Evolutionary conservation across 2,797 vertebrate genomes (phyloP).

Genomic region (Chiloscyllium punctatum): DNA sequence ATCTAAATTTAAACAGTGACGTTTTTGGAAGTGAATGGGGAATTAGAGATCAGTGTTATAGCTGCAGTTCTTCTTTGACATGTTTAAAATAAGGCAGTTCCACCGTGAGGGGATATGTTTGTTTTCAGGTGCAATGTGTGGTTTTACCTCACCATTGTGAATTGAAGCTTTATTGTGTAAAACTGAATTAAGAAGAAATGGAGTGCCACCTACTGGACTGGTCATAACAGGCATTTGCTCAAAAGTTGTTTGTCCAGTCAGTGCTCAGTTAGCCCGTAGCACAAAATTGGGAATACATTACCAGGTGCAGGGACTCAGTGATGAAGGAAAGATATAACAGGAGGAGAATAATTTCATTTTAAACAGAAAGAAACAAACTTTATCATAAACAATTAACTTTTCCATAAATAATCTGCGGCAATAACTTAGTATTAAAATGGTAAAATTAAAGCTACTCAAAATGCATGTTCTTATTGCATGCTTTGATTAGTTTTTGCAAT

Average conservation of each 20-base stretch:
- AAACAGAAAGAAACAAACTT: neutral
- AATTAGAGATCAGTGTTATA: neutral
- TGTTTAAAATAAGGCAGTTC: neutral
- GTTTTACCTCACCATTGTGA: neutral
- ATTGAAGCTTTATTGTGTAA: neutral
- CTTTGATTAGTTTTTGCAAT: neutral
- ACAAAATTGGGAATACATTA: neutral
- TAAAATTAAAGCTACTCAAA: neutral
- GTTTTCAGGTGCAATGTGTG: neutral
- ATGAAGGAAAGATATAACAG: neutral
- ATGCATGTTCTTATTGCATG: neutral
- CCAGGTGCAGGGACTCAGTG: neutral
- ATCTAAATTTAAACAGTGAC: neutral
- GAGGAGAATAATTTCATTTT: neutral
- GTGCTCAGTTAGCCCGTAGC: neutral
- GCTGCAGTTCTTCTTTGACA: neutral
- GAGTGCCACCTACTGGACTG: conserved; percentile 13
- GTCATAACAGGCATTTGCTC: neutral
- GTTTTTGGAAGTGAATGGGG: neutral
- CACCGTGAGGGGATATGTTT: neutral
- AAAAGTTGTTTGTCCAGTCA: neutral
- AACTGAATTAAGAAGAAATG: neutral
- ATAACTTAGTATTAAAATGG: neutral
- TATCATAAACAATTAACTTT: neutral
- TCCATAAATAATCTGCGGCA: neutral